Conservation (phyloP, 1,140 invertebrate genomes). For the Scylla paramamosain region DNA sequence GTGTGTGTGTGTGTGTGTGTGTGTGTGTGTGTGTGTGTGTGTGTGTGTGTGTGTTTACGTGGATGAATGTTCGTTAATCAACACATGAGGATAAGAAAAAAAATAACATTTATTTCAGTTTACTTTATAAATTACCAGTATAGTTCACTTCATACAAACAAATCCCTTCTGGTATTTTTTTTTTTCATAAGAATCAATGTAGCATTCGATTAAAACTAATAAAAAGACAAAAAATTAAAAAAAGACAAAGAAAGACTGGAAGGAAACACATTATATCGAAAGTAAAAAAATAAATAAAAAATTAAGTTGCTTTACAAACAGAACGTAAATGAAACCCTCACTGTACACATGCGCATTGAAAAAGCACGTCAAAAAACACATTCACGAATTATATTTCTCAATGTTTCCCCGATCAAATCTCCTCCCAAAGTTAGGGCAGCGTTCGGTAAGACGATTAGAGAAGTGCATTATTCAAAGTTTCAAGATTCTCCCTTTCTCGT, state of each 20-base stretch:
- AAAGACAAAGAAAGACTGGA: no score
- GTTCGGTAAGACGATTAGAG: neutral
- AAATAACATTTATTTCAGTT: neutral
- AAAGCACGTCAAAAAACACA: no score
- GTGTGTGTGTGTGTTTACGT: slow-evolving; percentile 24
- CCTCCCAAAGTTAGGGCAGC: neutral
- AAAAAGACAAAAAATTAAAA: neutral
- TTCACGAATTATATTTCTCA: no score
- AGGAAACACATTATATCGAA: no score
- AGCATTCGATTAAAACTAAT: neutral
- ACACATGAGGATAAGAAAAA: neutral
- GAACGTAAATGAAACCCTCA: no score
- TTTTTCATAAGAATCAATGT: no score
- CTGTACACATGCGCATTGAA: no score
- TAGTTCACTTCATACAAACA: neutral
- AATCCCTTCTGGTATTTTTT: no score
- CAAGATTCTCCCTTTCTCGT: neutral
- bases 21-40: slow-evolving; percentile 8
- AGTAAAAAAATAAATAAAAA: no score
- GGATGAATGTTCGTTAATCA: neutral
- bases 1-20: slow-evolving; percentile 35
- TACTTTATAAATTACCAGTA: neutral
- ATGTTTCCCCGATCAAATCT: no score
- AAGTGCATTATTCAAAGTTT: neutral
- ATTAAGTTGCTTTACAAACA: no score